phyloP scores from a whole-genome alignment of 2,888 invertebrate species.

The Crioceris asparagi region DNA sequence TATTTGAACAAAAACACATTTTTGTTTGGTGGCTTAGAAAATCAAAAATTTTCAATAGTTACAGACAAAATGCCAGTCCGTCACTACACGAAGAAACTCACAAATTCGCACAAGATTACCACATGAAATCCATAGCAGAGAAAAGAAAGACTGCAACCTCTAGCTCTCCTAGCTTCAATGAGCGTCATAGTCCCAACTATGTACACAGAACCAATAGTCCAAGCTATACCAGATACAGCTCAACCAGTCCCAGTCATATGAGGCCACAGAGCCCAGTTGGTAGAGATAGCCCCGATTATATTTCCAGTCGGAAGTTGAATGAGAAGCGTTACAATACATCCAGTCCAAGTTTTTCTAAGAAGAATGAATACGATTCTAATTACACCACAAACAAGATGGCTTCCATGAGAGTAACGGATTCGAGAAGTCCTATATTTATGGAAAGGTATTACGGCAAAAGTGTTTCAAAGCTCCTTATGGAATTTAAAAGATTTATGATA shows the following conservation, averaged over 20 bases:
- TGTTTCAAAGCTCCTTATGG: background rate
- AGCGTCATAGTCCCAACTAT: slow-evolving; percentile 29
- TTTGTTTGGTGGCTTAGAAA: background rate
- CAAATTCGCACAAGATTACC: slow-evolving; percentile 32
- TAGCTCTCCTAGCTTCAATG: slow-evolving; percentile 30
- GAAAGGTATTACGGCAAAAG: slow-evolving; percentile 18
- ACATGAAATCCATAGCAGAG: slow-evolving; percentile 29
- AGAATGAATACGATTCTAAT: slow-evolving; percentile 26
- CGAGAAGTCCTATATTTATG: slow-evolving; percentile 30
- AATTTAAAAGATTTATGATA: background rate
- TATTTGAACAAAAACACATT: background rate
- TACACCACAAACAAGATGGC: slow-evolving; percentile 31
- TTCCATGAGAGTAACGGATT: slow-evolving; percentile 30
- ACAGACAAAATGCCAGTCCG: slow-evolving; percentile 28
- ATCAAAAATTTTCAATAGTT: background rate
- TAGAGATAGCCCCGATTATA: slow-evolving; percentile 35
- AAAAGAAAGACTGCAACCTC: slow-evolving; percentile 26
- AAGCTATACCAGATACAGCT: slow-evolving; percentile 25
- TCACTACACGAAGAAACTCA: slow-evolving; percentile 27
- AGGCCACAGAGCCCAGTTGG: slow-evolving; percentile 15
- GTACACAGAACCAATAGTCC: slow-evolving; percentile 31
- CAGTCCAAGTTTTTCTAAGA: slow-evolving; percentile 31
- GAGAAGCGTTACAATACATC: slow-evolving; percentile 30
- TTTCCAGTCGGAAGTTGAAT: slow-evolving; percentile 31
- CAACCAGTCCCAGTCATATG: slow-evolving; percentile 28